Evolutionary conservation across 2,113 vertebrate species (phyloP), one percentile per base, ranked within the genome.

Genomic region (Brachypteracias leptosomus): DNA sequence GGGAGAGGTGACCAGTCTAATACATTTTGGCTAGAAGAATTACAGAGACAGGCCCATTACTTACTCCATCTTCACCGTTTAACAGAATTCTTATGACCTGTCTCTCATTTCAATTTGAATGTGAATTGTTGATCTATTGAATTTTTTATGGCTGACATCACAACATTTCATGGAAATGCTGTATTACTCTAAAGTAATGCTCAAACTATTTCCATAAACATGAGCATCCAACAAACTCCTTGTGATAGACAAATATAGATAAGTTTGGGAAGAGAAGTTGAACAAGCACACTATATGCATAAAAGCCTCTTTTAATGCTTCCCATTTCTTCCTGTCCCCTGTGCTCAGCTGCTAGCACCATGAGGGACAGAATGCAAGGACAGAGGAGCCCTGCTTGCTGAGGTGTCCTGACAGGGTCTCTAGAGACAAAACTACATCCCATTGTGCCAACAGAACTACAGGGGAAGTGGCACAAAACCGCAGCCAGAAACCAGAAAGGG

Each of bases 271-370:
- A 70, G 16, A 11, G 15, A 76, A 93, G 57, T 1, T 42, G 55
- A 59, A 65, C 4, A 2, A 61, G 21, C 47, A 33, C 2, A 8
- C 13, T 47, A 46, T 44, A 40, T 8, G 29, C 31, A 36, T 11
- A 52, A 67, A 38, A 52, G 17, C 7, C 36, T 40, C 33, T 67
- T 46, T 54, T 31, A 44, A 51, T 2, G 21, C 31, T 44, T 79
- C 36, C 51, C 9, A 19, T 26, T 24, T 13, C 44, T 7, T 55
- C 33, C 17, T 3, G 7, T 24, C 21, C 40, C 40, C 57, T 78
- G 25, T 2, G 4, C 25, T 61, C 3, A 0, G 40, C 15, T 1
- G 2, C 46, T 9, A 62, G n/a, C 46, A 65, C 17, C 35, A 20
- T 1, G 4, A 66, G 22, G 63, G 46, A 67, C 31, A 38, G 36